phyloP scores from a whole-genome alignment of 1,140 invertebrate species.

The Drosophila mojavensis region DNA sequence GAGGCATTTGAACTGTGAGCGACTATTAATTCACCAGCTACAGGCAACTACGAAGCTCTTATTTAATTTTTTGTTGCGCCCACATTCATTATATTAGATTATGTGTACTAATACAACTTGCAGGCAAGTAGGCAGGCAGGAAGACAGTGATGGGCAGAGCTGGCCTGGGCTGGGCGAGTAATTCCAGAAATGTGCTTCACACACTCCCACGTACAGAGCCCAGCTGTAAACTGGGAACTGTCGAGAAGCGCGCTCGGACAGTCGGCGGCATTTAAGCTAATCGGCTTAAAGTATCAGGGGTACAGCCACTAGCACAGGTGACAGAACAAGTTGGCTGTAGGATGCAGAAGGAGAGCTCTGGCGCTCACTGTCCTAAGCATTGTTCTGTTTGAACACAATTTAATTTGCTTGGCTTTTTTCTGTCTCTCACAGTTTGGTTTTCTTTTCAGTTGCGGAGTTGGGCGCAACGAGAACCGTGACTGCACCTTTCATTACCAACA shows the following conservation, averaged over 20 bases:
- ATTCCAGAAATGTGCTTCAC: conserved; percentile 21
- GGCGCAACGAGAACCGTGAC: neutral
- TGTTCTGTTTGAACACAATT: conserved; percentile 57
- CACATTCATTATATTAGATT: conserved; percentile 80
- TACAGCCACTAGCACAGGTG: conserved; percentile 49
- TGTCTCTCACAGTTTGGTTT: conserved; percentile 3
- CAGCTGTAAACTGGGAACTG: conserved; percentile 27
- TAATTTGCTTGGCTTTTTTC: conserved; percentile 60
- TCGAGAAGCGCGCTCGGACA: conserved; percentile 16
- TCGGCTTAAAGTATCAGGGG: conserved; percentile 76
- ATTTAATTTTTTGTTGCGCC: conserved; percentile 15
- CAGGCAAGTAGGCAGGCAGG: conserved; percentile 17
- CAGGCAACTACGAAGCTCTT: neutral
- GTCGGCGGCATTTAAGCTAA: conserved; percentile 69
- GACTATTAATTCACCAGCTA: neutral
- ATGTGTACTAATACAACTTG: conserved; percentile 20
- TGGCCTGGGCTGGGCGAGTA: conserved; percentile 17
- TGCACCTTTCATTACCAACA: conserved; percentile 11
- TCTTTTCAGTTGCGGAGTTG: conserved; percentile 18
- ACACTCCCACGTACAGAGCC: neutral
- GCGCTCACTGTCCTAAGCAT: conserved; percentile 12
- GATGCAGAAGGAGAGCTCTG: neutral
- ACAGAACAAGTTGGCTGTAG: conserved; percentile 53
- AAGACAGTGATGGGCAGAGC: conserved; percentile 7
- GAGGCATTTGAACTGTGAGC: neutral